Conservation (phyloP, 2,888 invertebrate genomes). For the Acleris emargana region DNA sequence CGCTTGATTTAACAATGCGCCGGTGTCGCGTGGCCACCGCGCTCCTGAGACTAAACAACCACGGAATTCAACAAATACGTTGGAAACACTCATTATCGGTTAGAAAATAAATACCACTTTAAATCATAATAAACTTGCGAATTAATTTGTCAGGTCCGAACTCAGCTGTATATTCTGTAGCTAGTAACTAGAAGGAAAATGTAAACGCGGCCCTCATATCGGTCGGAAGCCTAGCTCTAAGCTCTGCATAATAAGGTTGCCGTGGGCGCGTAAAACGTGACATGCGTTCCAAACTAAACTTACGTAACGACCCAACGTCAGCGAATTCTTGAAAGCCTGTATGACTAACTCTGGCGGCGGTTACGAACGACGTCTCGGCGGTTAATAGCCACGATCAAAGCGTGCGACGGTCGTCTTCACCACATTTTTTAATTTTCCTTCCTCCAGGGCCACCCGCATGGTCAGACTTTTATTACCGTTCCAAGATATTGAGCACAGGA, state of each 20-base stretch:
- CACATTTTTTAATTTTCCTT: constrained; percentile 66
- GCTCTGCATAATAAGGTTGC: constrained; percentile 59
- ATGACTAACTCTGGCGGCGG: constrained; percentile 6
- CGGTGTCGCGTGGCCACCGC: constrained; percentile 70
- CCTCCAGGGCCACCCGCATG: constrained; percentile 65
- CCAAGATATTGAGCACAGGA: constrained; percentile 50
- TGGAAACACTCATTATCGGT: constrained; percentile 2
- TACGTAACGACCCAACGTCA: constrained; percentile 62
- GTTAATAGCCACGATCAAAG: constrained; percentile 5
- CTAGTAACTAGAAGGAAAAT: constrained; percentile 15
- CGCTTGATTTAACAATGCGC: constrained; percentile 74
- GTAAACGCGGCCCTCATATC: constrained; percentile 37
- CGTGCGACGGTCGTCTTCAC: constrained; percentile 48
- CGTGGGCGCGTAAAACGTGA: constrained; percentile 56
- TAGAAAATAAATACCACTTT: constrained; percentile 1
- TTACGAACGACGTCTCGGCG: not conserved
- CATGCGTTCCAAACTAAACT: constrained; percentile 59
- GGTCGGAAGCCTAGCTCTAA: constrained; percentile 51
- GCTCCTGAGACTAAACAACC: constrained; percentile 64
- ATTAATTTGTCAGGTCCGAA: no score
- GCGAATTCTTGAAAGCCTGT: constrained; percentile 61
- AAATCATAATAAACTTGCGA: no score
- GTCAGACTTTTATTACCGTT: constrained; percentile 63
- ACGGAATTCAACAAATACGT: constrained; percentile 56
- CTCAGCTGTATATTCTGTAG: not conserved